These are phyloP conservation scores for Tylochromis polylepis DNA, from an alignment of 2,113 vertebrate species.

Conservation along the genomic window DNA sequence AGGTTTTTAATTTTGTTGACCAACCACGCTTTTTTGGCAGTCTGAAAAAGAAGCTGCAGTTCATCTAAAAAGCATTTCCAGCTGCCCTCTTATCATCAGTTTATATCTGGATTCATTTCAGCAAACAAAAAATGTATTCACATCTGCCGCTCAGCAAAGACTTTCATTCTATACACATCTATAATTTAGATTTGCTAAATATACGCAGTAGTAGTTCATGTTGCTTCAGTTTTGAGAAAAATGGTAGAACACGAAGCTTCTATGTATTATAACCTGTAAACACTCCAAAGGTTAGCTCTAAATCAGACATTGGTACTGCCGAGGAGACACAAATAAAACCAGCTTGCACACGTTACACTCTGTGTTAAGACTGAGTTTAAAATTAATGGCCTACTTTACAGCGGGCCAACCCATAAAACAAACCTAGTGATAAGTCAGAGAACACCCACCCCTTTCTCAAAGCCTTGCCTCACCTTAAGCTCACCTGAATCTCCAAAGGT, in stretches of 20 bases:
- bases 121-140: neutral
- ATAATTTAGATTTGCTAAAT: neutral
- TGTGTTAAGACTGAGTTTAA: slow-evolving; percentile 35
- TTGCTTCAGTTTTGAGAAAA: neutral
- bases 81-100: neutral
- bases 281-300: neutral
- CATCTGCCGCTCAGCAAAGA: neutral
- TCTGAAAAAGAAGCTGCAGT: neutral
- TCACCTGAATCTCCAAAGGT: slow-evolving; percentile 18
- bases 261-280: neutral
- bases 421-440: slow-evolving; percentile 22
- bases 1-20: slow-evolving; percentile 19
- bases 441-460: neutral
- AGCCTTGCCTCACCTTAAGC: neutral
- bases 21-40: neutral
- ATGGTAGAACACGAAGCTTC: neutral
- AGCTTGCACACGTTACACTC: slow-evolving; percentile 5
- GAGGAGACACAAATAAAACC: slow-evolving; percentile 12
- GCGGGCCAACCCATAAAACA: slow-evolving; percentile 34
- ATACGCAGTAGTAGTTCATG: neutral
- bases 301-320: neutral
- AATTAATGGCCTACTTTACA: slow-evolving; percentile 41
- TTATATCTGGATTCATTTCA: neutral
- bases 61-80: neutral
- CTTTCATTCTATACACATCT: neutral